Percentiles rank a stretch among this genome's conserved stretches.
These are phyloP conservation scores for Istiophorus platypterus DNA, from an alignment of 2,113 vertebrate species.

Conservation along the genomic window DNA sequence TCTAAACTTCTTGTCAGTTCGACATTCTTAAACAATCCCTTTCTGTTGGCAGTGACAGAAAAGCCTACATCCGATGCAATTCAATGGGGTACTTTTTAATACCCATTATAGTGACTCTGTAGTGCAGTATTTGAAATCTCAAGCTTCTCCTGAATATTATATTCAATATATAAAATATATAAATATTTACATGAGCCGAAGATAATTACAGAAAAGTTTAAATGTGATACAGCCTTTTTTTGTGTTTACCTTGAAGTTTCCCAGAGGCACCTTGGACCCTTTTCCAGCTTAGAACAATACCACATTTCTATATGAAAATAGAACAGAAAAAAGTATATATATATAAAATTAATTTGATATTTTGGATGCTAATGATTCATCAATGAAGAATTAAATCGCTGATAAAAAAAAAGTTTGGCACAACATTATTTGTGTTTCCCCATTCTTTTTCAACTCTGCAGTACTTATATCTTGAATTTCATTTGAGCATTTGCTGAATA, in stretches of 20 bases:
- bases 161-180: too few relatives aligned
- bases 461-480: background rate
- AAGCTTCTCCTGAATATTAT: too few relatives aligned
- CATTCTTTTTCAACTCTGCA: background rate
- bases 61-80: too few relatives aligned
- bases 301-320: constrained; percentile 89
- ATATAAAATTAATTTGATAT: background rate
- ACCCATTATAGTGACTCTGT: background rate
- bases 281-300: constrained; percentile 99
- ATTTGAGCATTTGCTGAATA: background rate
- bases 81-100: background rate
- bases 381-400: background rate
- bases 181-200: background rate
- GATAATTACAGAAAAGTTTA: background rate
- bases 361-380: background rate
- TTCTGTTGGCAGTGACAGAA: too few relatives aligned
- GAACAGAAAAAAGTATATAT: background rate
- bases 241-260: constrained; percentile 96
- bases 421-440: background rate
- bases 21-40: background rate
- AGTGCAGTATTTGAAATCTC: background rate
- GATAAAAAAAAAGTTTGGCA: background rate
- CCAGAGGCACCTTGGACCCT: constrained; percentile 98
- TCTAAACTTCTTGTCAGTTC: background rate
- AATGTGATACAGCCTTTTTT: constrained; percentile 7